A percentile compares a stretch with the other conserved stretches of the same genome.
phyloP scores from a whole-genome alignment of 2,888 invertebrate genomes.

The Polydrusus cervinus region DNA sequence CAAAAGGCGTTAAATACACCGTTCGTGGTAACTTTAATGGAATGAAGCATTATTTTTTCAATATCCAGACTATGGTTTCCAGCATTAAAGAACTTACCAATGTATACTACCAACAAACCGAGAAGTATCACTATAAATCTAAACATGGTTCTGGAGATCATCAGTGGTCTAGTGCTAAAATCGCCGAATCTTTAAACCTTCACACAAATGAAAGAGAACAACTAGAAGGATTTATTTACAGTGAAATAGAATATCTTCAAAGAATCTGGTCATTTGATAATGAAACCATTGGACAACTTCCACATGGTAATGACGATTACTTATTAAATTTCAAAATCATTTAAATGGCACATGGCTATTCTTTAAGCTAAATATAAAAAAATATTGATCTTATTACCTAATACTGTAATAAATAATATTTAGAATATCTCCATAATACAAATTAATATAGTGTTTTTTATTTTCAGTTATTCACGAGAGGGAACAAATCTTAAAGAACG shows the following conservation, averaged over 20 bases:
- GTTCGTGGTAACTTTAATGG: conserved; percentile 67
- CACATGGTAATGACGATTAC: conserved; percentile 64
- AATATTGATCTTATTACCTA: too few relatives aligned
- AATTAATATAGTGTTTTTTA: too few relatives aligned
- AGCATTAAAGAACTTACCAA: conserved; percentile 69
- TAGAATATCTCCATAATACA: not conserved
- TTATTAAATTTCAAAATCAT: too few relatives aligned
- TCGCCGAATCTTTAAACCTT: conserved; percentile 76
- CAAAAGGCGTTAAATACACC: conserved; percentile 69
- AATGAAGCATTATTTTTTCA: conserved; percentile 61
- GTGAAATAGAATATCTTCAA: conserved; percentile 71
- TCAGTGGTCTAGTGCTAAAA: conserved; percentile 73
- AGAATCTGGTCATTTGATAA: conserved; percentile 75
- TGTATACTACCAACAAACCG: conserved; percentile 63
- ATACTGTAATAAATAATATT: too few relatives aligned
- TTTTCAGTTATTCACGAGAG: conserved; percentile 68
- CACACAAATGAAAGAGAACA: conserved; percentile 72
- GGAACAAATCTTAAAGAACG: conserved; percentile 70
- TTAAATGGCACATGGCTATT: not conserved
- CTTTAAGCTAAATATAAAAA: not conserved
- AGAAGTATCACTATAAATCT: conserved; percentile 56
- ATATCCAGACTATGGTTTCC: conserved; percentile 69
- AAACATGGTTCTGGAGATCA: conserved; percentile 10
- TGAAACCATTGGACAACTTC: conserved; percentile 73
- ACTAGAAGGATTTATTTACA: conserved; percentile 75